phyloP scores from a whole-genome alignment of 2,113 vertebrate genomes.

The Egretta garzetta region DNA sequence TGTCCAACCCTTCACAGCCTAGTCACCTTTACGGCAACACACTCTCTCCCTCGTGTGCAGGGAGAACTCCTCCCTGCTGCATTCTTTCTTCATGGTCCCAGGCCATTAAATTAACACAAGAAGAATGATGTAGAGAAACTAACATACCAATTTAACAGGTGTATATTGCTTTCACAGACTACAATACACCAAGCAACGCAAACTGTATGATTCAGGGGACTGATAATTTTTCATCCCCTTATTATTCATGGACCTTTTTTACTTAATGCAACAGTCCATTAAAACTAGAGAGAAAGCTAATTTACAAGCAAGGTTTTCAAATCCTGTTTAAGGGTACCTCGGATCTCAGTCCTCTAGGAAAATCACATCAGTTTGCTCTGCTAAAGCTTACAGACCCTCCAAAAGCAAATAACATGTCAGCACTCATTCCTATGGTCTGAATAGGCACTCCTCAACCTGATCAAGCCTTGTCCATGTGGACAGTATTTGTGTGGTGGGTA shows the following conservation, averaged over 20 bases:
- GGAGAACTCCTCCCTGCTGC: background rate
- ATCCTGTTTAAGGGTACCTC: background rate
- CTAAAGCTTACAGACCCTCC: background rate
- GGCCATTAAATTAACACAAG: background rate
- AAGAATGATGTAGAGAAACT: background rate
- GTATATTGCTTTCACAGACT: background rate
- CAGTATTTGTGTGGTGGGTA: background rate
- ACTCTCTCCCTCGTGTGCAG: background rate
- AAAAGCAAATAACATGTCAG: background rate
- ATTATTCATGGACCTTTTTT: background rate
- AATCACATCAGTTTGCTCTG: background rate
- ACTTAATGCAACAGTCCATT: background rate
- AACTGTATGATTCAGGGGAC: background rate
- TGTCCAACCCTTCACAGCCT: constrained; percentile 53
- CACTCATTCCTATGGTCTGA: background rate
- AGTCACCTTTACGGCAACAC: constrained; percentile 30
- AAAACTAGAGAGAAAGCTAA: background rate
- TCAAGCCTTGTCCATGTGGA: background rate
- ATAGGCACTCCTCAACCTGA: background rate
- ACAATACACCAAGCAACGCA: background rate
- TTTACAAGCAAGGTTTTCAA: background rate
- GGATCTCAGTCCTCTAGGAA: background rate
- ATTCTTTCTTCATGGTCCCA: background rate
- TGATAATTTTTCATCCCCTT: background rate
- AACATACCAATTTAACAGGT: background rate